phyloP scores from a whole-genome alignment of 2,888 invertebrate species.

The Mactromeris polynyma region DNA sequence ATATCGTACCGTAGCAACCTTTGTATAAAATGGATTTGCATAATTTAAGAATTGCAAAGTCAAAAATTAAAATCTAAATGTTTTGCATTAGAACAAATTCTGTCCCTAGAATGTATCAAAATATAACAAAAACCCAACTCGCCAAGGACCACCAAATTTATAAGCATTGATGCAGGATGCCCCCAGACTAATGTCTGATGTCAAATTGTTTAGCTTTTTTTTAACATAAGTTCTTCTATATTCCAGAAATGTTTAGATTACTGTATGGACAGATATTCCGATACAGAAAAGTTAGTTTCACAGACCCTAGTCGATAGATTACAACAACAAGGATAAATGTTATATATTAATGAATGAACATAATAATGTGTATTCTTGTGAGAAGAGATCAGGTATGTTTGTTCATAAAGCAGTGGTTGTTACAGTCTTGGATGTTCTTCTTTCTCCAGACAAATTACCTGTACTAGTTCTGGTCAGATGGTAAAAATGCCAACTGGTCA shows the following conservation, averaged over 20 bases:
- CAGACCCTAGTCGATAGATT: constrained; percentile 95
- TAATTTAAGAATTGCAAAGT: too few species aligned
- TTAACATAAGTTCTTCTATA: constrained; percentile 35
- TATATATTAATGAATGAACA: background rate
- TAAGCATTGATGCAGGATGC: too few species aligned
- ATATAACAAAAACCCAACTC: too few species aligned
- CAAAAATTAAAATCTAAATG: too few species aligned
- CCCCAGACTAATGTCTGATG: too few species aligned
- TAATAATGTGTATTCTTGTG: background rate
- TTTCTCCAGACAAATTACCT: background rate
- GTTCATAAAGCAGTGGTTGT: background rate
- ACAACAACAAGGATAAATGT: constrained; percentile 90
- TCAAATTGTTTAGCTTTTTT: constrained; percentile 64
- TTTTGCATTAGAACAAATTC: too few species aligned
- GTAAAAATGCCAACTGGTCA: background rate
- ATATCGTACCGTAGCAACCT: too few species aligned
- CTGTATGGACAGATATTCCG: constrained; percentile 99
- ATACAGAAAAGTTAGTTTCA: constrained; percentile 97
- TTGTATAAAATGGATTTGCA: too few species aligned
- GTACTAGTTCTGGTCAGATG: background rate
- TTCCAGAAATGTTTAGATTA: constrained; percentile 97
- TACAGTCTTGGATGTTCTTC: background rate
- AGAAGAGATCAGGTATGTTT: background rate
- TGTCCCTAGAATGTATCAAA: too few species aligned
- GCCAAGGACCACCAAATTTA: too few species aligned